Evolutionary conservation across 1,140 invertebrate genomes (phyloP).

Genomic region (Lycorma delicatula): DNA sequence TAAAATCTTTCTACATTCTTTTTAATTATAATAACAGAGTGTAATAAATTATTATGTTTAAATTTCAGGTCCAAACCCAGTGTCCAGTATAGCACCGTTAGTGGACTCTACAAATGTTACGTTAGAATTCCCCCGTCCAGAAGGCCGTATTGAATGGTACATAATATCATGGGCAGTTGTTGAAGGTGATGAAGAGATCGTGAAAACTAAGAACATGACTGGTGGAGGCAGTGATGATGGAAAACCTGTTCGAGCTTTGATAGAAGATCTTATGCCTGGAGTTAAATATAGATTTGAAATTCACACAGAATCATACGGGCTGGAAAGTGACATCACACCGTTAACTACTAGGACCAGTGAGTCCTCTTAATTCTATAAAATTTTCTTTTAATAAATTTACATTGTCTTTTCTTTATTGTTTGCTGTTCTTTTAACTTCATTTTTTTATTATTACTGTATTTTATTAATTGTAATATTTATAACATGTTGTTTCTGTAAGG

Average conservation of each 20-base stretch:
- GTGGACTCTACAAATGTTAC: constrained; percentile 84
- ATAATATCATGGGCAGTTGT: constrained; percentile 58
- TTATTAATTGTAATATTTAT: too few species aligned
- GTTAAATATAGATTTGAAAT: constrained; percentile 69
- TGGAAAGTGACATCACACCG: constrained; percentile 59
- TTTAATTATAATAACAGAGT: too few species aligned
- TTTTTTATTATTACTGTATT: too few species aligned
- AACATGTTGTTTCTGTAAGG: too few species aligned
- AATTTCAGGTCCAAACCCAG: constrained; percentile 67
- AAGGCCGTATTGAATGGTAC: constrained; percentile 76
- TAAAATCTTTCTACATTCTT: too few species aligned
- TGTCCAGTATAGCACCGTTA: constrained; percentile 63
- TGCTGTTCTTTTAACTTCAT: not conserved
- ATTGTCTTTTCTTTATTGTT: too few species aligned
- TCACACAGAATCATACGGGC: constrained; percentile 62
- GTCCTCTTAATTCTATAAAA: constrained; percentile 31
- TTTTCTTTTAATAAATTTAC: not conserved
- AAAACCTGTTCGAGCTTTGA: constrained; percentile 48
- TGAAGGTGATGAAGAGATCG: constrained; percentile 38
- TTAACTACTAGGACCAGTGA: constrained; percentile 66
- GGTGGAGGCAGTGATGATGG: constrained; percentile 13
- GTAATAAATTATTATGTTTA: too few species aligned
- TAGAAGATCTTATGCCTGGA: constrained; percentile 69
- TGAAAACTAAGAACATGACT: constrained; percentile 23
- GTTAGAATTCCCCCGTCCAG: constrained; percentile 74